phyloP scores from a whole-genome alignment of 2,113 vertebrate species.

The Petrocephalus zakoni region DNA sequence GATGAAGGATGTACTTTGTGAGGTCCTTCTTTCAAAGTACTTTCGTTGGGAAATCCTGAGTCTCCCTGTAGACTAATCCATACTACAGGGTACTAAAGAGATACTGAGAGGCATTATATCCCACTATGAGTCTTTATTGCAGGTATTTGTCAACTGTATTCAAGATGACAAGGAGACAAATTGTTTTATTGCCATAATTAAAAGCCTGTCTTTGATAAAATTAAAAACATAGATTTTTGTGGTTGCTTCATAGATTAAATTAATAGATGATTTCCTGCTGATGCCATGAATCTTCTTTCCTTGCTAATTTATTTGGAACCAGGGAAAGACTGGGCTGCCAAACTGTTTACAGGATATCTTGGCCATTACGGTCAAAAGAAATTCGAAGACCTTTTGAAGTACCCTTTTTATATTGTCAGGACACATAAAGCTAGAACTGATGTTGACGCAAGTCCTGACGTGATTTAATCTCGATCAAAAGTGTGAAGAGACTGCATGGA shows the following conservation, averaged over 20 bases:
- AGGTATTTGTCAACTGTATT: background rate
- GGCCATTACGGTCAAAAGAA: background rate
- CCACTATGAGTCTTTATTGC: background rate
- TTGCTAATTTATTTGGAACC: background rate
- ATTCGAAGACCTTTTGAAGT: background rate
- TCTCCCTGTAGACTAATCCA: background rate
- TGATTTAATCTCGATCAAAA: background rate
- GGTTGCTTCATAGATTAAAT: background rate
- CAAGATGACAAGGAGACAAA: background rate
- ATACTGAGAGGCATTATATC: background rate
- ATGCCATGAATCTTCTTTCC: background rate
- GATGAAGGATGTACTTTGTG: background rate
- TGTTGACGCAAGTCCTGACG: background rate
- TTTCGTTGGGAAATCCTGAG: background rate
- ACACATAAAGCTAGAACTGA: background rate
- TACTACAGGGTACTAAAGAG: background rate
- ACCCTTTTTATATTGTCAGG: background rate
- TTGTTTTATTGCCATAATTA: constrained; percentile 4
- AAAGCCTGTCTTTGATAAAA: background rate
- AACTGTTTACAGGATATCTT: background rate
- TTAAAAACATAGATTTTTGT: background rate
- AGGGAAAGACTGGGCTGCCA: background rate
- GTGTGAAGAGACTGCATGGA: background rate
- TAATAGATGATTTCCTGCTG: background rate
- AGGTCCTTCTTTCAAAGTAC: background rate